These are phyloP conservation scores for Capricornis sumatraensis DNA, from an alignment of 2,113 vertebrate genomes.

Conservation along the genomic window DNA sequence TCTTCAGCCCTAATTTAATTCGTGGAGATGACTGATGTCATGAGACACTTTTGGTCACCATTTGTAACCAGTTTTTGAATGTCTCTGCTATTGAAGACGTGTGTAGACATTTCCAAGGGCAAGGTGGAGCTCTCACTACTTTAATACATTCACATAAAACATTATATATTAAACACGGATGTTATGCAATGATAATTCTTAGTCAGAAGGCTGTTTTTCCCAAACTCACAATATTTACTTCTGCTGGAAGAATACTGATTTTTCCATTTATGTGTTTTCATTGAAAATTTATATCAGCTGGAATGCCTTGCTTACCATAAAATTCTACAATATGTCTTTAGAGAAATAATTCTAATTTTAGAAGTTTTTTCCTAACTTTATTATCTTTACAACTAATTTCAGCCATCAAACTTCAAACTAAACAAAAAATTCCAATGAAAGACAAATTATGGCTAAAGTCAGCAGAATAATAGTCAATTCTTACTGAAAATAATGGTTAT, in stretches of 20 bases:
- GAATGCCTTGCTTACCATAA: not conserved
- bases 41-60: not conserved
- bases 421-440: not conserved
- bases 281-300: not conserved
- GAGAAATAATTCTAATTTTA: conserved; percentile 29
- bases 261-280: conserved; percentile 31
- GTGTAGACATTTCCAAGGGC: not conserved
- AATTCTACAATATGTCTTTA: not conserved
- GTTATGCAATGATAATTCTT: not conserved
- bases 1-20: not conserved
- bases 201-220: not conserved
- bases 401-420: not conserved
- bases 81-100: not conserved
- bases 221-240: not conserved
- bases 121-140: not conserved
- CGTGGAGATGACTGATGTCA: not conserved
- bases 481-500: not conserved
- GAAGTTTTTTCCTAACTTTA: not conserved
- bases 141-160: not conserved
- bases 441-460: not conserved
- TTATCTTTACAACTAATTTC: conserved; percentile 15
- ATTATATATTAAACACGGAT: not conserved
- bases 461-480: not conserved
- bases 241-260: conserved; percentile 1
- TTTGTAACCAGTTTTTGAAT: not conserved